Conservation (phyloP, 2,113 vertebrate genomes). For the Actenoides hombroni region DNA sequence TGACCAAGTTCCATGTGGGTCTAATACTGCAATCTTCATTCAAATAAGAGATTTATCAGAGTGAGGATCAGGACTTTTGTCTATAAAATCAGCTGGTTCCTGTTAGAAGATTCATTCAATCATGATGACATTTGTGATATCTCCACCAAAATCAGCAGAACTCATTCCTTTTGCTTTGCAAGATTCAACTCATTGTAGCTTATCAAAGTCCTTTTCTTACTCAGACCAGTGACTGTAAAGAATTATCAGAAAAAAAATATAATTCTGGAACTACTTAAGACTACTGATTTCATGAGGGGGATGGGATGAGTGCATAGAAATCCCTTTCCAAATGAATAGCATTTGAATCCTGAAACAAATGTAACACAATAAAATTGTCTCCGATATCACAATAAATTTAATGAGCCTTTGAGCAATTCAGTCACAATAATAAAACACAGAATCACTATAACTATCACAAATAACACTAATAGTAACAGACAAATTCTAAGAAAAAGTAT, state of each 20-base stretch:
- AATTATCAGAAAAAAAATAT: constrained; percentile 18
- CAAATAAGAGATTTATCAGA: constrained; percentile 60
- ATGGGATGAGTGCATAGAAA: background rate
- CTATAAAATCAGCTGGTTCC: constrained; percentile 60
- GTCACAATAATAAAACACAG: background rate
- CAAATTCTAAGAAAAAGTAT: background rate
- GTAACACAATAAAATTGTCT: background rate
- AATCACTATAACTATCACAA: background rate
- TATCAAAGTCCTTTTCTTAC: constrained; percentile 41
- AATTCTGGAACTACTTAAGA: constrained; percentile 25
- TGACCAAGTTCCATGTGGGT: constrained; percentile 50
- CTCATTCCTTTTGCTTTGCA: constrained; percentile 32
- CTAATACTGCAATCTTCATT: constrained; percentile 47
- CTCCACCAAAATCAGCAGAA: constrained; percentile 57
- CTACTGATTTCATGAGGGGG: constrained; percentile 22
- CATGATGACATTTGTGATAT: constrained; percentile 50
- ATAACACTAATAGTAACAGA: background rate
- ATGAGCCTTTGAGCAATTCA: background rate
- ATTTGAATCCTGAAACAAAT: constrained; percentile 20
- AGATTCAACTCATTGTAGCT: background rate
- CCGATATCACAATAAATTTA: background rate
- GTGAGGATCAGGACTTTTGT: constrained; percentile 37
- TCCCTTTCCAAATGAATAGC: constrained; percentile 8
- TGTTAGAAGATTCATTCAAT: constrained; percentile 58
- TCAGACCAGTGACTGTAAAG: constrained; percentile 21